Percentiles rank a stretch among this genome's conserved stretches.
Evolutionary conservation across 2,113 vertebrate species (phyloP).

Genomic region (Glaucidium brasilianum): DNA sequence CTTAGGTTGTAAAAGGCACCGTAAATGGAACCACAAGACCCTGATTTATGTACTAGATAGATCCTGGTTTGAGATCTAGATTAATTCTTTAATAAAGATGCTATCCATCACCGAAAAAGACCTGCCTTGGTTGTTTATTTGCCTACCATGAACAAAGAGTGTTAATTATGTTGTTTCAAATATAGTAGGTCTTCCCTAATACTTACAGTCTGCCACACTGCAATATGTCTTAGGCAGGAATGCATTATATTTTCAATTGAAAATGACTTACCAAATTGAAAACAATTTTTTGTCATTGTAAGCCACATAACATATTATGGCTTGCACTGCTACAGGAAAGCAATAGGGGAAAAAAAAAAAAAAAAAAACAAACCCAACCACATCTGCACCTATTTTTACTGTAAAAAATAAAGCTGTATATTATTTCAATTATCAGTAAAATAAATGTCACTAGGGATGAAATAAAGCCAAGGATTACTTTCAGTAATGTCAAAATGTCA

Average conservation of each 20-base stretch:
- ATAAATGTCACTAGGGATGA: neutral
- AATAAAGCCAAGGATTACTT: neutral
- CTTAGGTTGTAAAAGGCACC: constrained; percentile 55
- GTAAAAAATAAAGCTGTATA: neutral
- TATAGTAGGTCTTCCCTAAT: constrained; percentile 26
- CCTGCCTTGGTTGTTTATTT: constrained; percentile 55
- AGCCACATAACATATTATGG: neutral
- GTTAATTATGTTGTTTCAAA: constrained; percentile 58
- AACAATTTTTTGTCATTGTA: constrained; percentile 29
- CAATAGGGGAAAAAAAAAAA: neutral
- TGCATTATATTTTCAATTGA: constrained; percentile 39
- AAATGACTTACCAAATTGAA: constrained; percentile 36
- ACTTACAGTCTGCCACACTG: constrained; percentile 21
- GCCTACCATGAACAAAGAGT: constrained; percentile 43
- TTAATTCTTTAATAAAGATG: constrained; percentile 63
- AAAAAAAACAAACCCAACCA: too few species aligned
- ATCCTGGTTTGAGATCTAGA: constrained; percentile 27
- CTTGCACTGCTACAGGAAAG: neutral
- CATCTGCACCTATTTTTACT: neutral
- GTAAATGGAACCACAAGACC: constrained; percentile 71
- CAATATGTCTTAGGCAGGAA: constrained; percentile 22
- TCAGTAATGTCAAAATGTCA: neutral
- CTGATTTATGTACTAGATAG: constrained; percentile 47
- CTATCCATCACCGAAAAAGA: constrained; percentile 47
- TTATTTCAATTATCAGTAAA: neutral